phyloP scores from a whole-genome alignment of 1,140 invertebrate species.

The Bombus breviceps region DNA sequence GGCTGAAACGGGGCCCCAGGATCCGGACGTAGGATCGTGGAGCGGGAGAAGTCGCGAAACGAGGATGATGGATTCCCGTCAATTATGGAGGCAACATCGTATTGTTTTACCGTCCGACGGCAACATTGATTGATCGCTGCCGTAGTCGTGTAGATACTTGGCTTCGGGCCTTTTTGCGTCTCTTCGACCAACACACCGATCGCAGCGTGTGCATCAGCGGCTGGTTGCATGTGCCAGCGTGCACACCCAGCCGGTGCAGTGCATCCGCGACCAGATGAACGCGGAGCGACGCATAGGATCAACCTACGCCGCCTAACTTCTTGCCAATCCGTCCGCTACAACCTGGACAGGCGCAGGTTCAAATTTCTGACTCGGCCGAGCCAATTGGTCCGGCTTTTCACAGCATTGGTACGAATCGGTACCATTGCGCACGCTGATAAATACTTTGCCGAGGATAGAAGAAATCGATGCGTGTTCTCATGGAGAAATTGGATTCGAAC shows the following conservation, averaged over 20 bases:
- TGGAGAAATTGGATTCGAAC: background rate
- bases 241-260: slow-evolving; percentile 26
- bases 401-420: too few relatives aligned
- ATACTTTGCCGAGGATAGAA: too few relatives aligned
- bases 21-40: background rate
- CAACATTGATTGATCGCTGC: slow-evolving; percentile 81
- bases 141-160: slow-evolving; percentile 69
- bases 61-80: slow-evolving; percentile 82
- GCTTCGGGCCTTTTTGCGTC: slow-evolving; percentile 68
- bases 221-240: slow-evolving; percentile 10
- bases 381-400: too few relatives aligned
- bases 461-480: background rate
- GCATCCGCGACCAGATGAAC: slow-evolving; percentile 27
- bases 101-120: slow-evolving; percentile 82
- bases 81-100: slow-evolving; percentile 83
- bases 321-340: slow-evolving; percentile 29
- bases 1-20: background rate
- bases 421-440: too few relatives aligned
- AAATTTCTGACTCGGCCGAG: too few relatives aligned
- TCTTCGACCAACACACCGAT: slow-evolving; percentile 43
- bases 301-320: slow-evolving; percentile 36
- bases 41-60: slow-evolving; percentile 69
- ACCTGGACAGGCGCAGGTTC: too few relatives aligned
- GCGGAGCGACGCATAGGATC: background rate
- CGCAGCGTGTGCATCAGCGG: slow-evolving; percentile 2